These are phyloP conservation scores for Drosophila prostipennis DNA, from an alignment of 2,888 invertebrate species.

Conservation along the genomic window DNA sequence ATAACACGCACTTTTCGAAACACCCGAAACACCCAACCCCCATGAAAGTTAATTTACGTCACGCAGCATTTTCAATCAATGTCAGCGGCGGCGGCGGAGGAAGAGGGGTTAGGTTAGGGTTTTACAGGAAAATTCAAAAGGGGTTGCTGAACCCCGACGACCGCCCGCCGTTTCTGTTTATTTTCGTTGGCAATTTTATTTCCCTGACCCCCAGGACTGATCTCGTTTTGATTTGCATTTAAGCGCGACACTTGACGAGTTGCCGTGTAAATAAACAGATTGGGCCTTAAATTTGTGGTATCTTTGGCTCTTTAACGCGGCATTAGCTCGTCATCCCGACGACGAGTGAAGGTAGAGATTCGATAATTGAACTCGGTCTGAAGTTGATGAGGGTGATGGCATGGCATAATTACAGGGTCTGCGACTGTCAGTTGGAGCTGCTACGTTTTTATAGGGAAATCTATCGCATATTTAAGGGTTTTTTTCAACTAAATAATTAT, in stretches of 20 bases:
- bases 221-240: slow-evolving; percentile 76
- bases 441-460: slow-evolving; percentile 72
- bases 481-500: slow-evolving; percentile 9
- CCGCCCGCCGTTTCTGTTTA: slow-evolving; percentile 73
- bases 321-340: slow-evolving; percentile 45
- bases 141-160: slow-evolving; percentile 11
- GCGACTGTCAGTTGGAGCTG: slow-evolving; percentile 53
- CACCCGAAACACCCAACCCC: slow-evolving; percentile 38
- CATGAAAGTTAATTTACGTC: slow-evolving; percentile 78
- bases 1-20: slow-evolving; percentile 68
- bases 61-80: slow-evolving; percentile 79
- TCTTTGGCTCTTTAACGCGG: slow-evolving; percentile 59
- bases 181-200: slow-evolving; percentile 62
- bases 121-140: not conserved
- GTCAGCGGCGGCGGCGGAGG: slow-evolving; percentile 56
- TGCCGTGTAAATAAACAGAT: slow-evolving; percentile 63
- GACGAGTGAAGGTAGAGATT: not conserved
- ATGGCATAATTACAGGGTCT: slow-evolving; percentile 56
- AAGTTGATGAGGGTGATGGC: slow-evolving; percentile 67
- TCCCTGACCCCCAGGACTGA: slow-evolving; percentile 67
- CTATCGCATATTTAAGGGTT: slow-evolving; percentile 38
- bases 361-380: slow-evolving; percentile 26
- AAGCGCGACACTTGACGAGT: slow-evolving; percentile 69
- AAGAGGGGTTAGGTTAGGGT: not conserved
- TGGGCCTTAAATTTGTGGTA: slow-evolving; percentile 42